phyloP scores from a whole-genome alignment of 2,888 invertebrate species.

The Apodemia mormo region DNA sequence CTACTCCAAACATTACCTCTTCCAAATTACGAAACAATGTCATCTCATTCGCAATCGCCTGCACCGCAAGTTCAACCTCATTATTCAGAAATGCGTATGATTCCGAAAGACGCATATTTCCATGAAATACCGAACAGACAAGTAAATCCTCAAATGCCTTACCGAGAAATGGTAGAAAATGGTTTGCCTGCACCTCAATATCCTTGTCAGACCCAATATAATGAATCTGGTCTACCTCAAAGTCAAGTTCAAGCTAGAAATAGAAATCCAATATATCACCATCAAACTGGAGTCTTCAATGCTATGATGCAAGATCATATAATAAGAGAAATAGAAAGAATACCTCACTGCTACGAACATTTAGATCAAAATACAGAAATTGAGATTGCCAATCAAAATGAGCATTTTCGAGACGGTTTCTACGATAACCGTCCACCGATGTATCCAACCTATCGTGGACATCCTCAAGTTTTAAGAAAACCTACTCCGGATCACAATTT shows the following conservation, averaged over 20 bases:
- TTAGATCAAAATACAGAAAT: constrained; percentile 73
- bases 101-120: constrained; percentile 84
- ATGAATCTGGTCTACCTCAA: constrained; percentile 57
- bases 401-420: constrained; percentile 65
- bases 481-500: constrained; percentile 67
- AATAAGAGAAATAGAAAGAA: constrained; percentile 74
- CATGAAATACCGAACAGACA: constrained; percentile 81
- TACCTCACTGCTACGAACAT: constrained; percentile 74
- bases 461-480: constrained; percentile 53
- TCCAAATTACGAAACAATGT: constrained; percentile 82
- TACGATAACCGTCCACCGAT: constrained; percentile 64
- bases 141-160: constrained; percentile 59
- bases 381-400: constrained; percentile 72
- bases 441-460: constrained; percentile 51
- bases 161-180: constrained; percentile 49
- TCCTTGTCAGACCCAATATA: constrained; percentile 53
- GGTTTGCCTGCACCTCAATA: constrained; percentile 56
- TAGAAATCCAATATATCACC: constrained; percentile 69
- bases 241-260: constrained; percentile 61
- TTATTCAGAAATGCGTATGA: constrained; percentile 57
- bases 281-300: constrained; percentile 71
- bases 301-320: constrained; percentile 81
- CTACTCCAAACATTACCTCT: constrained; percentile 74
- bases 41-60: constrained; percentile 67
- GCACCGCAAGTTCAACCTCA: constrained; percentile 53